Conservation (phyloP, 2,113 vertebrate genomes). For the Sinocyclocheilus grahami region DNA sequence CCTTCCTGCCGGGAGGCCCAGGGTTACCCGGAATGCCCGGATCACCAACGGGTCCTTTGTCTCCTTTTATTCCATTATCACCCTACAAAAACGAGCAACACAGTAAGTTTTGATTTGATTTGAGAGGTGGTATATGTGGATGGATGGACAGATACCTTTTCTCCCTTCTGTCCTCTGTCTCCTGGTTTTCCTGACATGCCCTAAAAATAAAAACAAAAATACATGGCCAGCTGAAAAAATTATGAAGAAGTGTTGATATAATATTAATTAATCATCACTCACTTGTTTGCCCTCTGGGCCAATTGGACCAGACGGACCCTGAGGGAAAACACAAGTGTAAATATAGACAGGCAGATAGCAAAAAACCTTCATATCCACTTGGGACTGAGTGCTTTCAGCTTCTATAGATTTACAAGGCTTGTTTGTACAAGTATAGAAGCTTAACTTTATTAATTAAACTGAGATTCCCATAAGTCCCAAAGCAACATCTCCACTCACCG, state of each 20-base stretch:
- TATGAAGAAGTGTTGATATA: background rate
- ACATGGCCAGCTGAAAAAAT: background rate
- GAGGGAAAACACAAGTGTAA: constrained; percentile 19
- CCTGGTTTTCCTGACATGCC: constrained; percentile 85
- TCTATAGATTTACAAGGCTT: background rate
- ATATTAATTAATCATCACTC: constrained; percentile 44
- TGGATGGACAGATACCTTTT: constrained; percentile 75
- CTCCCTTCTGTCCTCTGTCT: constrained; percentile 84
- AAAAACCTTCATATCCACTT: background rate
- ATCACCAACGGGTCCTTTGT: constrained; percentile 85
- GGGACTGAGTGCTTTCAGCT: background rate
- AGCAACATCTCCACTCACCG: constrained; percentile 76
- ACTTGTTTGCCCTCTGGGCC: constrained; percentile 91
- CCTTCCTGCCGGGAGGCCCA: constrained; percentile 90
- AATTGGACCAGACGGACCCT: constrained; percentile 87
- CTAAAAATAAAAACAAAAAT: constrained; percentile 68
- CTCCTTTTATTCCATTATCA: constrained; percentile 86
- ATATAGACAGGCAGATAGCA: background rate
- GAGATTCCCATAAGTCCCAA: background rate
- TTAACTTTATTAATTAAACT: background rate
- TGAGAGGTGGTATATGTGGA: background rate
- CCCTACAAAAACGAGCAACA: constrained; percentile 74
- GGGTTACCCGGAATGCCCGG: constrained; percentile 82
- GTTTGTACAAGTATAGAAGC: background rate
- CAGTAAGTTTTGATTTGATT: background rate